Percentiles rank a stretch among this genome's conserved stretches.
phyloP scores from a whole-genome alignment of 2,888 invertebrate species.

The Diadegma fenestrale region DNA sequence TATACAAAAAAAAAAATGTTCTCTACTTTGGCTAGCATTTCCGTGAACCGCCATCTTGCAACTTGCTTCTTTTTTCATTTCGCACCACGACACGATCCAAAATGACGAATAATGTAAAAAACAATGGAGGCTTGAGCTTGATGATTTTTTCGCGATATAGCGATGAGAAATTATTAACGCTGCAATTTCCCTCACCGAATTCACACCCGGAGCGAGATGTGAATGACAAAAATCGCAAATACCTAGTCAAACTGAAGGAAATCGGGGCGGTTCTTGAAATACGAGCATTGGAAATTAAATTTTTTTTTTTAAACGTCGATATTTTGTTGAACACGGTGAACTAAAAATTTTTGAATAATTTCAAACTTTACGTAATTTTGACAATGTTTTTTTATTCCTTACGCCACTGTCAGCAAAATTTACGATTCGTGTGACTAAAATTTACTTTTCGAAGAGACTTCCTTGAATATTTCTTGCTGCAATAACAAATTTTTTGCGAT shows the following conservation, averaged over 20 bases:
- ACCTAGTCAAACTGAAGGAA: constrained; percentile 15
- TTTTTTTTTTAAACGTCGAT: no score
- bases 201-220: not conserved
- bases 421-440: no score
- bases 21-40: not conserved
- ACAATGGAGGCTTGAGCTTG: not conserved
- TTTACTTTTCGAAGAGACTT: no score
- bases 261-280: not conserved
- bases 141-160: not conserved
- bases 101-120: not conserved
- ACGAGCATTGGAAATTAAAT: no score
- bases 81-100: not conserved
- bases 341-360: no score
- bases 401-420: no score
- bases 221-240: not conserved
- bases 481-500: no score
- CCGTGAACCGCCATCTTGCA: not conserved
- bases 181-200: not conserved
- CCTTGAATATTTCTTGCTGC: no score
- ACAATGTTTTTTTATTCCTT: no score
- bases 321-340: no score
- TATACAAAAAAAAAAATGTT: not conserved
- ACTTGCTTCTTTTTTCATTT: not conserved
- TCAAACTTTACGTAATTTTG: no score
- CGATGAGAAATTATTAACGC: not conserved